phyloP scores from a whole-genome alignment of 2,797 vertebrate genomes.

The Dicrostonyx torquatus region DNA sequence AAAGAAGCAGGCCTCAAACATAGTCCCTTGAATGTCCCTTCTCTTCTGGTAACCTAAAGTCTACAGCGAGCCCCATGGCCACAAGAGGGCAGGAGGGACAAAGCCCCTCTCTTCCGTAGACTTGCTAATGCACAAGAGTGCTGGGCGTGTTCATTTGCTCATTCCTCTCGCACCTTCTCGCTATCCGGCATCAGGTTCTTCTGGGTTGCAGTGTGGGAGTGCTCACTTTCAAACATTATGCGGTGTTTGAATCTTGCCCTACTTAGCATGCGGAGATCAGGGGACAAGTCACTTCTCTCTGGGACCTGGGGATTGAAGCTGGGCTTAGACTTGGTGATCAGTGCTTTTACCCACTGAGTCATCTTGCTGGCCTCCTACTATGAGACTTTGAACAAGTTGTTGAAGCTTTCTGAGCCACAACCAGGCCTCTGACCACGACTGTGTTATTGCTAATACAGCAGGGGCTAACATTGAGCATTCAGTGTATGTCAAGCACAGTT shows the following conservation, averaged over 20 bases:
- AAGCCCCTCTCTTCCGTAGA: not conserved
- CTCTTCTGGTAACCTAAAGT: not conserved
- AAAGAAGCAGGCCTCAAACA: not conserved
- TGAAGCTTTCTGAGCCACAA: not conserved
- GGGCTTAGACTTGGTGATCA: not conserved
- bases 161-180: too few species aligned
- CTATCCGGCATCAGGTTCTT: not conserved
- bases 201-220: not conserved
- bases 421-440: not conserved
- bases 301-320: not conserved
- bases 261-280: not conserved
- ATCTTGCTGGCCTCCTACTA: not conserved
- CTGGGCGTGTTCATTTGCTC: not conserved
- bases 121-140: too few species aligned
- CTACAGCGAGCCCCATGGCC: not conserved
- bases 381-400: not conserved
- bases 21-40: not conserved
- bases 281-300: not conserved
- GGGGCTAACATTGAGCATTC: not conserved
- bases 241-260: not conserved
- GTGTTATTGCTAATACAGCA: not conserved
- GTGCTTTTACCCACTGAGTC: not conserved
- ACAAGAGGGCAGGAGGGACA: constrained; percentile 38
- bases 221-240: not conserved
- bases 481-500: not conserved